phyloP scores from a whole-genome alignment of 2,888 invertebrate genomes.

The Polydesmus complanatus region DNA sequence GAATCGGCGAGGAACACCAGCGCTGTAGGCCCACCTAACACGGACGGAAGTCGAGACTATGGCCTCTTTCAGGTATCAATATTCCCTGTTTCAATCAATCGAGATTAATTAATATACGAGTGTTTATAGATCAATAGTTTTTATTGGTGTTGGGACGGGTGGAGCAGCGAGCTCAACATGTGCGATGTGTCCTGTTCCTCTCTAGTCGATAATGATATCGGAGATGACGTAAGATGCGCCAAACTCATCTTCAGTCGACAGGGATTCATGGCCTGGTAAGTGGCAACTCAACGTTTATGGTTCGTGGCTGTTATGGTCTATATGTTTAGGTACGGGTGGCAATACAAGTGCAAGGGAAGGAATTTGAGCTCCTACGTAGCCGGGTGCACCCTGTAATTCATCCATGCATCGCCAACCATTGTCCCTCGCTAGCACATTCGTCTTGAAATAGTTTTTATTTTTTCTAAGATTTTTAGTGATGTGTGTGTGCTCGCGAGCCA shows the following conservation, averaged over 20 bases:
- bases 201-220: not conserved
- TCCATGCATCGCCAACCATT: no score
- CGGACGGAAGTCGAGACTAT: not conserved
- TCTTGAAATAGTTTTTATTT: no score
- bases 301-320: no score
- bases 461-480: no score
- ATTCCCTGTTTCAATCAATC: no score
- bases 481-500: no score
- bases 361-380: not conserved
- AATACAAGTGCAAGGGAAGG: not conserved
- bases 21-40: not conserved
- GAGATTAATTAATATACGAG: no score
- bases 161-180: not conserved
- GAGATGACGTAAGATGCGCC: conserved; percentile 1
- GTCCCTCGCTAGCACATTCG: no score
- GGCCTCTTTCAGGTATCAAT: conserved; percentile 3
- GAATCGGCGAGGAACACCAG: conserved; percentile 1
- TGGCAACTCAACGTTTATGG: no score
- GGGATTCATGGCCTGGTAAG: conserved; percentile 5
- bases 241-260: not conserved
- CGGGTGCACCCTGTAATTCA: not conserved
- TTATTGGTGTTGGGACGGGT: conserved; percentile 1
- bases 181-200: not conserved
- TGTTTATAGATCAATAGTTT: conserved; percentile 1
- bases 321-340: conserved; percentile 1